A percentile compares a stretch with the other conserved stretches of the same genome.
phyloP scores from a whole-genome alignment of 1,140 invertebrate genomes.

The Drosophila cardini region DNA sequence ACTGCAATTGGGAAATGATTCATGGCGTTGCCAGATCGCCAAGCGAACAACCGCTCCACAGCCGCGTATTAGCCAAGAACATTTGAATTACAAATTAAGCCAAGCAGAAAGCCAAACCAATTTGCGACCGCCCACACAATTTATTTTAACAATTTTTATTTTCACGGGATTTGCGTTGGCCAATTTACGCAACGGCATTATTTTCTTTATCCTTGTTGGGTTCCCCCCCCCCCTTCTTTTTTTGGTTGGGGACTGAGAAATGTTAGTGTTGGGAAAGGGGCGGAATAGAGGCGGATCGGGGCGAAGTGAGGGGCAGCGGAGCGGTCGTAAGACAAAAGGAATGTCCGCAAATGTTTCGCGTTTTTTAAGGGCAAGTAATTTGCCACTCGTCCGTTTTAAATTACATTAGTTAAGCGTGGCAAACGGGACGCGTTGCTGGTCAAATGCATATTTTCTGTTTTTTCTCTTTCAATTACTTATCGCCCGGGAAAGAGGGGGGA shows the following conservation, averaged over 20 bases:
- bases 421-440: slow-evolving; percentile 46
- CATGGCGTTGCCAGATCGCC: slow-evolving; percentile 45
- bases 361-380: slow-evolving; percentile 73
- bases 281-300: background rate
- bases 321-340: background rate
- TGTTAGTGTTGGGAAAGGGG: slow-evolving; percentile 6
- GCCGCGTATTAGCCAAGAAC: slow-evolving; percentile 48
- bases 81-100: slow-evolving; percentile 81
- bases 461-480: slow-evolving; percentile 67
- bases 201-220: slow-evolving; percentile 43
- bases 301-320: slow-evolving; percentile 5
- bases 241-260: background rate
- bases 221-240: too few relatives aligned
- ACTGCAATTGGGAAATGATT: slow-evolving; percentile 14
- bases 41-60: background rate
- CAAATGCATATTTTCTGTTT: slow-evolving; percentile 79
- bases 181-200: slow-evolving; percentile 57
- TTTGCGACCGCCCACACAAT: slow-evolving; percentile 73
- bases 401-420: slow-evolving; percentile 72
- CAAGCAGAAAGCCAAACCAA: slow-evolving; percentile 62
- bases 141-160: slow-evolving; percentile 74
- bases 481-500: background rate
- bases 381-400: slow-evolving; percentile 81
- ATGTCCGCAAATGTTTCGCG: slow-evolving; percentile 48
- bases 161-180: slow-evolving; percentile 69